Percentiles rank a stretch among this genome's conserved stretches.
Conservation (phyloP, 2,888 invertebrate species). For the Tenthredo amoena region DNA sequence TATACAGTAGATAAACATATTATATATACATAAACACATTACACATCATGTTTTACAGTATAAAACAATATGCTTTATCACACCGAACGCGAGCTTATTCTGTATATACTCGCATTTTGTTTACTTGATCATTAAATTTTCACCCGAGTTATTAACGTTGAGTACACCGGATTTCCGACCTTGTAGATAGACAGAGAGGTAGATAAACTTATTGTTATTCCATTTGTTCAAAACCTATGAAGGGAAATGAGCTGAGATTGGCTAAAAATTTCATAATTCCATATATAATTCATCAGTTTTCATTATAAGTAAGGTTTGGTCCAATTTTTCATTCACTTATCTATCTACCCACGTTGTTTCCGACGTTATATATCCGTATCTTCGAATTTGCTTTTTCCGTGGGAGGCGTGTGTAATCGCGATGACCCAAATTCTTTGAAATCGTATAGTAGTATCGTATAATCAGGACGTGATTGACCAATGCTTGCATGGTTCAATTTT, state of each 20-base stretch:
- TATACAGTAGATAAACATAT: not conserved
- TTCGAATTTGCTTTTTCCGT: not conserved
- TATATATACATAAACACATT: not conserved
- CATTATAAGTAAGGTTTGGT: not conserved
- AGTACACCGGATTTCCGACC: slow-evolving; percentile 26
- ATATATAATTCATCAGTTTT: not conserved
- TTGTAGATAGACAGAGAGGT: not conserved
- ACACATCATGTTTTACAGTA: not conserved
- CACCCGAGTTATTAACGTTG: not conserved
- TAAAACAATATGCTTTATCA: not conserved
- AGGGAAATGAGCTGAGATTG: not conserved
- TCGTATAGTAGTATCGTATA: slow-evolving; percentile 8
- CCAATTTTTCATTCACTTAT: not conserved
- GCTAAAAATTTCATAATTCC: not conserved
- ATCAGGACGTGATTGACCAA: not conserved
- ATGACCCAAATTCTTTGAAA: slow-evolving; percentile 39
- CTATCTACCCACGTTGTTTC: too few relatives aligned
- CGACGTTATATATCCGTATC: too few relatives aligned
- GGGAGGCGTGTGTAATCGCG: not conserved
- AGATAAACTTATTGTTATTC: not conserved
- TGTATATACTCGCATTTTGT: not conserved
- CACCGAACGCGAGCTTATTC: not conserved
- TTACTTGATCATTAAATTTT: not conserved
- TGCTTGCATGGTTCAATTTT: not conserved
- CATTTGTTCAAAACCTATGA: not conserved